Conservation (phyloP, 2,888 invertebrate genomes). For the Tryphoninae sp. region DNA sequence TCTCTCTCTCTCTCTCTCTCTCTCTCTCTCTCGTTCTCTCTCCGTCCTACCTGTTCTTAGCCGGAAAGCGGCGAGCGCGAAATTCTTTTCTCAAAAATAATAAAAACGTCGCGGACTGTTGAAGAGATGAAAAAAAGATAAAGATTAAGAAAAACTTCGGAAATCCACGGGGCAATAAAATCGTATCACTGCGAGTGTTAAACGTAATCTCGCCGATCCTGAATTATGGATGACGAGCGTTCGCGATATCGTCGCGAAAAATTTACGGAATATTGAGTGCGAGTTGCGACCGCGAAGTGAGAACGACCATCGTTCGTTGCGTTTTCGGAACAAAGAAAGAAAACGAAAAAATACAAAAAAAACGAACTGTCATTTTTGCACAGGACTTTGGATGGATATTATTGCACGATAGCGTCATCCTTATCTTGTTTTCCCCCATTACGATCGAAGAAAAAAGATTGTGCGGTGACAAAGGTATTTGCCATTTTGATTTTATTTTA, state of each 20-base stretch:
- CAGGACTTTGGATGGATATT: constrained; percentile 6
- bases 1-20: constrained; percentile 15
- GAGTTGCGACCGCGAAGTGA: constrained; percentile 17
- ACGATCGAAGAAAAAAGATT: not conserved
- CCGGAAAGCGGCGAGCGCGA: constrained; percentile 10
- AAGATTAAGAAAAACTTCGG: constrained; percentile 2
- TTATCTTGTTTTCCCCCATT: not conserved
- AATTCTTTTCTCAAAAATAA: not conserved
- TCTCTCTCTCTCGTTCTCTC: constrained; percentile 17
- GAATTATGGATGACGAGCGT: constrained; percentile 39
- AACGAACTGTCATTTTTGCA: not conserved
- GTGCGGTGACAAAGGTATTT: constrained; percentile 23
- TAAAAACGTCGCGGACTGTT: not conserved
- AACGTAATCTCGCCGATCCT: constrained; percentile 12
- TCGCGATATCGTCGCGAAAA: constrained; percentile 17
- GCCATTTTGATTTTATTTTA: not conserved
- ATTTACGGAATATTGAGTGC: constrained; percentile 48
- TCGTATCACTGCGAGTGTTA: not conserved
- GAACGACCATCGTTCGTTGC: not conserved
- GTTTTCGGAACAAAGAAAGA: not conserved
- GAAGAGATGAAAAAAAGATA: not conserved
- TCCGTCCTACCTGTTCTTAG: not conserved
- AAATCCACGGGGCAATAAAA: not conserved
- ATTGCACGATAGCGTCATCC: not conserved
- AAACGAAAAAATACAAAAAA: not conserved